Base-by-base conservation (phyloP, 2,888 invertebrate genomes). In the Apamea anceps region DNA sequence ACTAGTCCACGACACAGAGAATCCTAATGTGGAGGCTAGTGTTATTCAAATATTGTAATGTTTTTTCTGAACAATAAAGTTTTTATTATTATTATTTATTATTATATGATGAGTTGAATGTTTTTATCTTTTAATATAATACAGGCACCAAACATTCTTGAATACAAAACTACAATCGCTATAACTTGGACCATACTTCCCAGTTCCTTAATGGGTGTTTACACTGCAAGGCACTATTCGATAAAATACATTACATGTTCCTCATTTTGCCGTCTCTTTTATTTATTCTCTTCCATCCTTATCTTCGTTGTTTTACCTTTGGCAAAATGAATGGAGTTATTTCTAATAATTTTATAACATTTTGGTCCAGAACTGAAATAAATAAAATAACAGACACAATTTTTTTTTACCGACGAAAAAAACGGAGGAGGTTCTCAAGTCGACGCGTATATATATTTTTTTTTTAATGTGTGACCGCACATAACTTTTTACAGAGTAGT, bases 191-290 rank as follows among this genome's bases (percentile, higher is more conserved):
- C 88, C 89, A 60, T 66, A 78, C 37, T 45, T 54, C 13, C 12
- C 6, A 77, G 75, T 77, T 85, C 90, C 87, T 88, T 93, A 94
- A 94, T 94, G 93, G 93, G 80, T 93, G 91, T 94, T 93, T 94
- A 92, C 92, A 93, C 90, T 92, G 91, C 89, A 89, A 90, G 86
- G 90, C 88, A 91, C 90, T 90, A 92, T 93, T 92, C 92, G 91
- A 93, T 93, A 92, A 93, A 94, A 92, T 91, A 90, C 90, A 93
- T 92, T 92, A n/a, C n/a, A 91, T 90, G 81, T 77, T 73, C 81
- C 75, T 81, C 75, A 68, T 87, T 83, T 73, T 62, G 48, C 45
- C 76, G 66, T 83, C 90, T 83, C 85, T 86, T 84, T 82, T 87
- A 84, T 87, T 87, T 84, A 80, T 62, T 68, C 72, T 66, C 3